These are phyloP conservation scores for Episyrphus balteatus DNA, from an alignment of 1,140 invertebrate genomes.

Conservation along the genomic window DNA sequence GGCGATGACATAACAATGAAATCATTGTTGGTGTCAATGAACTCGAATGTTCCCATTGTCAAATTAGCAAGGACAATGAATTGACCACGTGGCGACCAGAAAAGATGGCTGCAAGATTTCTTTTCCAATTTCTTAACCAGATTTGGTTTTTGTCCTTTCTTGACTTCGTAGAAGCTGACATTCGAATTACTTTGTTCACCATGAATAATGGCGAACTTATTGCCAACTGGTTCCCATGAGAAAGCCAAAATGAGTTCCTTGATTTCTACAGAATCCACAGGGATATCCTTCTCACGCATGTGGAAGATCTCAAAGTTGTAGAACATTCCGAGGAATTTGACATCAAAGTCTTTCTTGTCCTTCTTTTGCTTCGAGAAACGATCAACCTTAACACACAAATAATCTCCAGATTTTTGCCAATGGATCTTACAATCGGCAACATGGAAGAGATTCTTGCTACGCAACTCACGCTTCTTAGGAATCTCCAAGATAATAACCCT, in stretches of 20 bases:
- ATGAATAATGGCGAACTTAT: slow-evolving; percentile 92
- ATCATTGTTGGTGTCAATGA: slow-evolving; percentile 82
- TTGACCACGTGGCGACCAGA: slow-evolving; percentile 94
- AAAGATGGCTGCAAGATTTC: slow-evolving; percentile 84
- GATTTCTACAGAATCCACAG: slow-evolving; percentile 94
- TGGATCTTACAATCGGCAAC: slow-evolving; percentile 97
- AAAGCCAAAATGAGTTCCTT: slow-evolving; percentile 90
- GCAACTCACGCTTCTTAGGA: slow-evolving; percentile 79
- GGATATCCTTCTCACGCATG: slow-evolving; percentile 95
- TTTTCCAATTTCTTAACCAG: slow-evolving; percentile 85
- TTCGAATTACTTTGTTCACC: slow-evolving; percentile 80
- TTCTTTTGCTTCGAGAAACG: slow-evolving; percentile 89
- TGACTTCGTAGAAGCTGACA: slow-evolving; percentile 90
- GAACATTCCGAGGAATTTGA: slow-evolving; percentile 94
- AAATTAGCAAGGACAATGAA: slow-evolving; percentile 83
- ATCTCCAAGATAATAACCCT: slow-evolving; percentile 74
- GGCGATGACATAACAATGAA: slow-evolving; percentile 87
- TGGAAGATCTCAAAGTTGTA: slow-evolving; percentile 99
- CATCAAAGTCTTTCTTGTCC: slow-evolving; percentile 72
- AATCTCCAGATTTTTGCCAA: slow-evolving; percentile 98
- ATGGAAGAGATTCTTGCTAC: slow-evolving; percentile 95
- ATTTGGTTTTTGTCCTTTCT: slow-evolving; percentile 75
- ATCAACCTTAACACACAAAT: slow-evolving; percentile 96
- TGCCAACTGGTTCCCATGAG: slow-evolving; percentile 96
- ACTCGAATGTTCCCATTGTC: slow-evolving; percentile 85